These are phyloP conservation scores for Clarias fuscus DNA, from an alignment of 2,797 vertebrate genomes.

Conservation along the genomic window DNA sequence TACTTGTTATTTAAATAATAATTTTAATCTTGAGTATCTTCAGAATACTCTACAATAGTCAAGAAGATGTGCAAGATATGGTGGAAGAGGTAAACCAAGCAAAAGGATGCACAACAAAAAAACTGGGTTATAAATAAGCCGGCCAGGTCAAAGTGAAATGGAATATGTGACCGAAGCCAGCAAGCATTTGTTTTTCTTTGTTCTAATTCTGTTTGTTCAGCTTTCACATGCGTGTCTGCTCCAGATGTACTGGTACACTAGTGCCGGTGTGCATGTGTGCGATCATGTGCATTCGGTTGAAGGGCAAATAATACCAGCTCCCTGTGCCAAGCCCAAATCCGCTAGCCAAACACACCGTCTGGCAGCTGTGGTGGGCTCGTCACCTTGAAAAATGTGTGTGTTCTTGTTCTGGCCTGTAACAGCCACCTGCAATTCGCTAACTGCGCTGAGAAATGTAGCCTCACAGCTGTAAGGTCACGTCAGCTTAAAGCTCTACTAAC, in stretches of 20 bases:
- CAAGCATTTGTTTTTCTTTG: not conserved
- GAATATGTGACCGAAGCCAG: not conserved
- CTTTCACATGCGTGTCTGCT: slow-evolving; percentile 22
- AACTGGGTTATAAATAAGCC: not conserved
- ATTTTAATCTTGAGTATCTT: slow-evolving; percentile 13
- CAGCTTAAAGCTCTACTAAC: not conserved
- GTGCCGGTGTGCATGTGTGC: slow-evolving; percentile 16
- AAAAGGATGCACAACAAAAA: not conserved
- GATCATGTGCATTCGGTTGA: slow-evolving; percentile 9
- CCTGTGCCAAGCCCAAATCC: slow-evolving; percentile 43
- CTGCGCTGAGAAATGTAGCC: not conserved
- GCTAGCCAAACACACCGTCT: slow-evolving; percentile 46
- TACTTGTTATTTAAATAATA: slow-evolving; percentile 4
- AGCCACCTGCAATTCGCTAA: not conserved
- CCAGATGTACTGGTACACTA: not conserved
- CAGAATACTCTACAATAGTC: not conserved
- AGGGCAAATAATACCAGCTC: slow-evolving; percentile 26
- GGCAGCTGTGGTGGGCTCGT: slow-evolving; percentile 39
- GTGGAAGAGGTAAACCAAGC: not conserved
- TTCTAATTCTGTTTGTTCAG: slow-evolving; percentile 27
- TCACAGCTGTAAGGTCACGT: not conserved
- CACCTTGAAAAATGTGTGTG: slow-evolving; percentile 58
- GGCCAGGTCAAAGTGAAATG: not conserved
- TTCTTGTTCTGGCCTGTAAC: not conserved
- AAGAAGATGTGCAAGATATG: not conserved